These are phyloP conservation scores for Nylanderia fulva DNA, from an alignment of 1,140 invertebrate species.

Conservation along the genomic window DNA sequence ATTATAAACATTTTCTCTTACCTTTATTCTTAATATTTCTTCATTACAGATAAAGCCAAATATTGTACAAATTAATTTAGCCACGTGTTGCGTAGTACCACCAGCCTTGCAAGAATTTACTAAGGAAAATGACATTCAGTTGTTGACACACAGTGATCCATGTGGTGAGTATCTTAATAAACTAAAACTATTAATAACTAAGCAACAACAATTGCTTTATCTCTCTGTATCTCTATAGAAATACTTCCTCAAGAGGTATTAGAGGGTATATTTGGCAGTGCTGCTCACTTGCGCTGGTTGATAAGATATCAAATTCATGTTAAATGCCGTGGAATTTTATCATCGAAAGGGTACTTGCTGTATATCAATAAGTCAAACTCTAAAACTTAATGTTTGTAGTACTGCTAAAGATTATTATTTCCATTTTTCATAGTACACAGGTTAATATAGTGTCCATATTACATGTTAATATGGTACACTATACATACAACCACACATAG, in stretches of 20 bases:
- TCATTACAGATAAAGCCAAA: constrained; percentile 91
- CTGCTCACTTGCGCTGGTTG: constrained; percentile 89
- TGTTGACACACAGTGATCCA: constrained; percentile 98
- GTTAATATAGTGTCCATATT: not conserved
- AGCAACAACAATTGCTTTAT: not conserved
- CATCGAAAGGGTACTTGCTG: constrained; percentile 93
- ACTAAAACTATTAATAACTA: not conserved
- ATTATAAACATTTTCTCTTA: no score
- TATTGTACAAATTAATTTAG: constrained; percentile 98
- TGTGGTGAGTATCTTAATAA: constrained; percentile 87
- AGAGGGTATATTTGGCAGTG: constrained; percentile 85
- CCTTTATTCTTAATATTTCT: constrained; percentile 26
- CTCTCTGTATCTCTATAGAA: constrained; percentile 84
- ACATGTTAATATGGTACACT: not conserved
- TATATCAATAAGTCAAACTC: constrained; percentile 73
- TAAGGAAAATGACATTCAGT: constrained; percentile 95
- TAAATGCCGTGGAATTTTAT: constrained; percentile 95
- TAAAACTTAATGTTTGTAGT: constrained; percentile 33
- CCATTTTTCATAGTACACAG: not conserved
- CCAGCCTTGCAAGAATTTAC: constrained; percentile 95
- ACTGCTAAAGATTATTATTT: constrained; percentile 27
- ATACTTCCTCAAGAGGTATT: constrained; percentile 87
- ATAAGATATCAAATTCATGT: constrained; percentile 94
- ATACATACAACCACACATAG: not conserved
- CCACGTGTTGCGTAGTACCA: constrained; percentile 98